phyloP scores from a whole-genome alignment of 35 echinoderm and acorn worm genomes.

The Apostichopus parvimensis region DNA sequence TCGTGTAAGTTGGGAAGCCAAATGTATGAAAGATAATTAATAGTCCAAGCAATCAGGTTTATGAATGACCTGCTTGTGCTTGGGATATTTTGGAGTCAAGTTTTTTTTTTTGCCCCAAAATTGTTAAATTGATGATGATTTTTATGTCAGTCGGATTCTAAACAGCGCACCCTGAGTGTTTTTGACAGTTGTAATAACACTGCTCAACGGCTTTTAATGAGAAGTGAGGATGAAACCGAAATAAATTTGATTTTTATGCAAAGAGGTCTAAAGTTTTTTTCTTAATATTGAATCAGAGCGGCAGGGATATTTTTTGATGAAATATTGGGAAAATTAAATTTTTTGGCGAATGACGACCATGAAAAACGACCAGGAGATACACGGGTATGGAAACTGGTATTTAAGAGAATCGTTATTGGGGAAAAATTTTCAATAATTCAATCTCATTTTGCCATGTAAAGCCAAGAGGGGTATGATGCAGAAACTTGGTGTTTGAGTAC shows the following conservation, averaged over 20 bases:
- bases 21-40: slow-evolving; percentile 19
- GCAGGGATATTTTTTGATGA: background rate
- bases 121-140: slow-evolving; percentile 9
- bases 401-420: background rate
- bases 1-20: background rate
- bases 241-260: background rate
- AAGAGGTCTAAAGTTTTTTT: background rate
- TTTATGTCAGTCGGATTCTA: background rate
- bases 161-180: slow-evolving; percentile 29
- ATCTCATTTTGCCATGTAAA: background rate
- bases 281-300: background rate
- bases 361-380: background rate
- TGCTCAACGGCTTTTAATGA: background rate
- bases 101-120: background rate
- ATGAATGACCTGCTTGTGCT: background rate
- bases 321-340: no score
- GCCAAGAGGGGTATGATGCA: background rate
- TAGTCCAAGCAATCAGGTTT: background rate
- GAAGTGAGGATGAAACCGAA: background rate
- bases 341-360: background rate
- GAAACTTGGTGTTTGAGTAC: no score
- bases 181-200: slow-evolving; percentile 34
- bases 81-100: background rate
- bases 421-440: no score
- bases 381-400: background rate